These are phyloP conservation scores for Myotis vivesi DNA, from an alignment of 2,797 vertebrate species.

Conservation along the genomic window DNA sequence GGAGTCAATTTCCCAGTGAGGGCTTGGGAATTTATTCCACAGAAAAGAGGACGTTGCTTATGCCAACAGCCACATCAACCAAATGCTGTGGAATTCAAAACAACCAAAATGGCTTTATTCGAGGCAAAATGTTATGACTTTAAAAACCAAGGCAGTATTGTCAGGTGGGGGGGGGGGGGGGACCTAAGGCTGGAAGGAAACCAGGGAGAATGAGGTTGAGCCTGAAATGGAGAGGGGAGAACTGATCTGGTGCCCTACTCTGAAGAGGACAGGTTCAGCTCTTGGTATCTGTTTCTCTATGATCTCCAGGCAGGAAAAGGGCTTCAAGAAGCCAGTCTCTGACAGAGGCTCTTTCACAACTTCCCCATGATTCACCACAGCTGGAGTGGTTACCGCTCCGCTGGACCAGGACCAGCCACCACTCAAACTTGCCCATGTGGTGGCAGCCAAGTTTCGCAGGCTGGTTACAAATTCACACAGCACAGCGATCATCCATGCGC, in stretches of 20 bases:
- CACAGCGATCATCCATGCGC: constrained; percentile 52
- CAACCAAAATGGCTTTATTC: constrained; percentile 12
- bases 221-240: neutral
- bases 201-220: neutral
- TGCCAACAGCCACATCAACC: neutral
- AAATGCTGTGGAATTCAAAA: constrained; percentile 1
- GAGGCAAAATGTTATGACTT: neutral
- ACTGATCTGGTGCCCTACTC: neutral
- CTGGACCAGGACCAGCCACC: constrained; percentile 65
- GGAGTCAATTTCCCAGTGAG: neutral
- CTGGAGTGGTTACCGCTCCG: constrained; percentile 40
- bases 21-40: neutral
- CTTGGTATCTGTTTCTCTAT: neutral
- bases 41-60: neutral
- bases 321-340: neutral
- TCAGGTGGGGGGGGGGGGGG: neutral
- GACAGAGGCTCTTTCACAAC: constrained; percentile 56
- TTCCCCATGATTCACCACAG: constrained; percentile 55
- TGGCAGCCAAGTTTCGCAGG: constrained; percentile 68
- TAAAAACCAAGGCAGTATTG: neutral
- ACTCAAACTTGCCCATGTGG: neutral
- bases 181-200: neutral
- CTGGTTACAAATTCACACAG: constrained; percentile 62
- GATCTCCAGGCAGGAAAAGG: neutral
- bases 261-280: neutral